Evolutionary conservation across 2,113 vertebrate species (phyloP), one percentile per base, ranked within the genome.

Genomic region (Mastomys coucha): DNA sequence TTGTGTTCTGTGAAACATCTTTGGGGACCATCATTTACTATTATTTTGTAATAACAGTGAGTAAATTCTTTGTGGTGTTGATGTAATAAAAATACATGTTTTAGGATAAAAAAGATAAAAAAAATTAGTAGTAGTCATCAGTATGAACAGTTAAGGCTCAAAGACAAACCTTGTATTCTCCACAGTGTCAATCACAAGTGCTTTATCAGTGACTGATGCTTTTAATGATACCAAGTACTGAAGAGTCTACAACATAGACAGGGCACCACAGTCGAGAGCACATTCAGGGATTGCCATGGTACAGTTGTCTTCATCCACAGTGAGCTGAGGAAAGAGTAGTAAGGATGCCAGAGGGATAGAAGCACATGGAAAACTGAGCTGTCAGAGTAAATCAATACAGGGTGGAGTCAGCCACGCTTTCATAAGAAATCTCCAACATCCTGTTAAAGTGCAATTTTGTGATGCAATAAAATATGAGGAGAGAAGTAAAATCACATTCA

Each of bases 391-490:
- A 80, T 82, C 49, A 91, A 2, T 42, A 89, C 42, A 88, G 82
- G 65, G 45, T 63, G 58, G 72, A 58, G 14, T 51, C 56, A 96
- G 75, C 89, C 51, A 96, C 81, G 87, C 31, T 77, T 96, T 88
- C 51, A 81, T 81, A 91, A 45, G 91, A 86, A 94, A 93, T 88
- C 91, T 90, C 80, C 51, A 72, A 16, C 63, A 94, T 87, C 67
- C 58, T 91, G 72, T 91, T 96, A 75, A 97, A 96, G 70, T 91
- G 72, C 56, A 82, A 73, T 93, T 96, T 95, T 51, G 91, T 82
- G 92, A 92, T 72, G 63, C 63, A 87, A 58, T 96, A 90, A 90
- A 97, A 93, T 67, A 56, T 92, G 75, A 89, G 36, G 58, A 89
- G 53, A 94, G 75, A 95, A 96, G 42, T 36, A 84, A 75, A 94